A percentile compares a stretch with the other conserved stretches of the same genome.
phyloP scores from a whole-genome alignment of 2,113 vertebrate genomes.

The Podilymbus podiceps region DNA sequence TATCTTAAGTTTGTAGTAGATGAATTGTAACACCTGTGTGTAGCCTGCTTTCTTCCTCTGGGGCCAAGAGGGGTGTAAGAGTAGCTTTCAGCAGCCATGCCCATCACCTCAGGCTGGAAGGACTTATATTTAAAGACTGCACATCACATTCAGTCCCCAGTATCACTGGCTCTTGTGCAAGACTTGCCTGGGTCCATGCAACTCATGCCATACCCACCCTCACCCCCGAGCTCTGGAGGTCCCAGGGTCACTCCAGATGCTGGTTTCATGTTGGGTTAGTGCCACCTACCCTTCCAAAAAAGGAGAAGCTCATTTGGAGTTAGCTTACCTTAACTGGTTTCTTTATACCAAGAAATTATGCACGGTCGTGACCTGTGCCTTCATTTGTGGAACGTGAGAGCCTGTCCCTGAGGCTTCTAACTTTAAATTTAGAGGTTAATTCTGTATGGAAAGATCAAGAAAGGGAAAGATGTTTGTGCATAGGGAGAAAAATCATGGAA shows the following conservation, averaged over 20 bases:
- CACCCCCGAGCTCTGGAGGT: neutral
- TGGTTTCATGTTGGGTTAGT: neutral
- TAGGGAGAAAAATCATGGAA: neutral
- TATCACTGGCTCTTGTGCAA: neutral
- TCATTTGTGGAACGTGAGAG: accelerated
- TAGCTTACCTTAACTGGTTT: too few species aligned
- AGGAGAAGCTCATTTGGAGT: neutral
- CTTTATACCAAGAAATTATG: neutral
- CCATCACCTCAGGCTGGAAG: neutral
- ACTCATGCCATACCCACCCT: accelerated
- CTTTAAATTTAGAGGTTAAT: neutral
- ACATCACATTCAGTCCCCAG: accelerated
- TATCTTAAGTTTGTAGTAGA: neutral
- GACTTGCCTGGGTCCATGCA: neutral
- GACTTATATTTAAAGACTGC: neutral
- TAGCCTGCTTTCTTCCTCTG: neutral
- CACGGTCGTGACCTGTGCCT: accelerated
- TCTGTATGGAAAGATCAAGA: neutral
- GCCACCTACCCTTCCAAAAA: neutral
- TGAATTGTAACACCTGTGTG: neutral
- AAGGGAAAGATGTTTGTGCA: neutral
- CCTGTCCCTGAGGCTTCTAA: neutral
- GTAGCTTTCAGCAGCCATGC: neutral
- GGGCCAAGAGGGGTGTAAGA: neutral
- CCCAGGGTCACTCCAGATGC: neutral